Conservation (phyloP, 2,888 invertebrate species). For the Tenthredo scrophulariae region DNA sequence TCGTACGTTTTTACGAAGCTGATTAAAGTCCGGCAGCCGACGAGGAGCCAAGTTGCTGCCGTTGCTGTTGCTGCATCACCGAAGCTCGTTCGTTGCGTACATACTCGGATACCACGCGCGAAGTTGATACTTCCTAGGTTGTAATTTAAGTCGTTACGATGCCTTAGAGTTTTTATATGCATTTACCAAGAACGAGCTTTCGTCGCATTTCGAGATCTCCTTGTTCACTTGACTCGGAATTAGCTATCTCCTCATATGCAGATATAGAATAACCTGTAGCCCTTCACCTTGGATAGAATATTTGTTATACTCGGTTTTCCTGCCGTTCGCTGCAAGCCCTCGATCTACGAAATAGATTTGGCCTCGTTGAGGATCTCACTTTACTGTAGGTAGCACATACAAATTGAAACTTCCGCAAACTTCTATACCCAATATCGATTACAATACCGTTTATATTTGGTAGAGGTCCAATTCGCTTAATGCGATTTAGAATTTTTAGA, state of each 20-base stretch:
- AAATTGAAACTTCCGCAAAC: not conserved
- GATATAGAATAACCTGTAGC: not conserved
- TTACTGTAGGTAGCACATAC: not conserved
- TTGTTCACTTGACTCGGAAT: not conserved
- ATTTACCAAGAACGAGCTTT: not conserved
- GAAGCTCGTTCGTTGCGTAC: not conserved
- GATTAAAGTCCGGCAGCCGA: constrained; percentile 56
- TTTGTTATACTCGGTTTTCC: not conserved
- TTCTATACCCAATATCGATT: not conserved
- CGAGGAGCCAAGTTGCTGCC: not conserved
- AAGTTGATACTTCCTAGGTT: constrained; percentile 50
- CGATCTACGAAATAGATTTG: not conserved
- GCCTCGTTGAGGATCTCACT: not conserved
- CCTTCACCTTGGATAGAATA: not conserved
- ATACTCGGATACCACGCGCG: constrained; percentile 35
- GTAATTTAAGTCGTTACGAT: constrained; percentile 42
- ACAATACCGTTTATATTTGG: not conserved
- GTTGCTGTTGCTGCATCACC: not conserved
- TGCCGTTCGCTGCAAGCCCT: not conserved
- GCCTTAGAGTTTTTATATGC: constrained; percentile 9
- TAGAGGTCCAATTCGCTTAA: not conserved
- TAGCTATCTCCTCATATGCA: too few species aligned
- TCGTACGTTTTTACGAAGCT: constrained; percentile 55
- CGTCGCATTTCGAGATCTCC: constrained; percentile 35
- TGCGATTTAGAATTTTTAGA: too few species aligned